These are phyloP conservation scores for Podarcis siculus DNA, from an alignment of 2,797 vertebrate genomes.

Conservation along the genomic window DNA sequence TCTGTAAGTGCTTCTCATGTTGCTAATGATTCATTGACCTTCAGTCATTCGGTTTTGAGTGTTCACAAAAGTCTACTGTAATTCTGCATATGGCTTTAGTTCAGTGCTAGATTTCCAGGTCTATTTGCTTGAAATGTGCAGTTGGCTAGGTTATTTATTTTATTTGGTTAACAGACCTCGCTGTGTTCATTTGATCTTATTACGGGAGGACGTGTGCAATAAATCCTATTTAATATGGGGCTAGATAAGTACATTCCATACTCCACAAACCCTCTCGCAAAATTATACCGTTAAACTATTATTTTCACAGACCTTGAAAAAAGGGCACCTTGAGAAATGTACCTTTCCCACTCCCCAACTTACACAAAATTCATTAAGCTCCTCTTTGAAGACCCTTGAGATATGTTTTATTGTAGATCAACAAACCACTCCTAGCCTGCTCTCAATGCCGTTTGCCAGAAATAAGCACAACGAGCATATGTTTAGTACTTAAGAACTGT, in stretches of 20 bases:
- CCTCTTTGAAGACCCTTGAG: constrained; percentile 60
- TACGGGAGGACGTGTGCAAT: constrained; percentile 36
- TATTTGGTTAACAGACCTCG: constrained; percentile 49
- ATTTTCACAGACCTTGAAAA: constrained; percentile 55
- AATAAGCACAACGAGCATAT: constrained; percentile 62
- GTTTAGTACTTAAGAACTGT: constrained; percentile 64
- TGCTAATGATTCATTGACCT: background rate
- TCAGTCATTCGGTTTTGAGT: constrained; percentile 10
- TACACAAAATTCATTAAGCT: constrained; percentile 58
- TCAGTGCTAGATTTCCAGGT: constrained; percentile 22
- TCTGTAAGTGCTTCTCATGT: background rate
- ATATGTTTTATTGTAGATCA: constrained; percentile 63
- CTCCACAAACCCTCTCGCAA: constrained; percentile 33
- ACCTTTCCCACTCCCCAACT: constrained; percentile 37
- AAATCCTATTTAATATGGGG: constrained; percentile 59
- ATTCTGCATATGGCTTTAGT: constrained; percentile 16
- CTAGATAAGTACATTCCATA: constrained; percentile 57
- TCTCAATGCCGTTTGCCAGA: constrained; percentile 51
- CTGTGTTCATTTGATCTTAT: constrained; percentile 57
- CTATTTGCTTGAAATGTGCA: constrained; percentile 37
- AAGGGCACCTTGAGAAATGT: constrained; percentile 36
- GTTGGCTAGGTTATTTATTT: constrained; percentile 48
- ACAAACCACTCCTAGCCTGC: constrained; percentile 46
- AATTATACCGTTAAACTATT: constrained; percentile 53
- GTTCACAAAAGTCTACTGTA: constrained; percentile 5